Conservation (phyloP, 2,797 vertebrate genomes). For the Catamblyrhynchus diadema region DNA sequence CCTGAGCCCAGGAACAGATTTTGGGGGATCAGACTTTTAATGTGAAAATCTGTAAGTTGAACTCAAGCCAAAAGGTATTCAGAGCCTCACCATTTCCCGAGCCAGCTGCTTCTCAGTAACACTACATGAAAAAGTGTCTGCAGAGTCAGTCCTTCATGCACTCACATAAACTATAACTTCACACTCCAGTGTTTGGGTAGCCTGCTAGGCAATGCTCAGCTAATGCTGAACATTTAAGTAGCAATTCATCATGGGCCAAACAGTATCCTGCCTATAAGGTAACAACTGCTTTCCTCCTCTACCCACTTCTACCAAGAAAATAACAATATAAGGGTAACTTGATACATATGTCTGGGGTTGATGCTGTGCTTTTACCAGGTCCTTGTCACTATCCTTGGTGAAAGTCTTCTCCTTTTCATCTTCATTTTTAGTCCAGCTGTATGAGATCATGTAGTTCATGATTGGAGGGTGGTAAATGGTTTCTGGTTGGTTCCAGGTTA, state of each 20-base stretch:
- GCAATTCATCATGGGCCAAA: background rate
- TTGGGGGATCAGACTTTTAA: background rate
- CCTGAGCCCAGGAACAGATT: background rate
- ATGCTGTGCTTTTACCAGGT: conserved; percentile 82
- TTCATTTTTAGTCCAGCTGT: conserved; percentile 96
- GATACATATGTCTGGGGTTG: conserved; percentile 1
- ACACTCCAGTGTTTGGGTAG: background rate
- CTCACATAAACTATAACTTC: conserved; percentile 2
- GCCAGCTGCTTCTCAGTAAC: conserved; percentile 18
- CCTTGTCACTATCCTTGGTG: conserved; percentile 89
- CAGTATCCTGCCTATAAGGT: background rate
- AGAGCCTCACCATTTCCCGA: background rate
- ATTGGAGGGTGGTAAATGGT: conserved; percentile 92
- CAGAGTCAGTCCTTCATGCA: background rate
- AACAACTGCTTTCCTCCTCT: background rate
- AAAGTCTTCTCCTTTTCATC: conserved; percentile 94
- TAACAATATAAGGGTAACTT: background rate
- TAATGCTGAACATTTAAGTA: background rate
- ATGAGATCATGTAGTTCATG: conserved; percentile 94
- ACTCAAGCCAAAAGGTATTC: background rate
- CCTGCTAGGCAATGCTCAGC: background rate
- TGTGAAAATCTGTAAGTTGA: conserved; percentile 8
- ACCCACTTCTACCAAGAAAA: background rate
- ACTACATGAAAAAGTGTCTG: background rate
- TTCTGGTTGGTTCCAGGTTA: conserved; percentile 91